A percentile compares a stretch with the other conserved stretches of the same genome.
phyloP scores from a whole-genome alignment of 2,888 invertebrate species.

The Apoda limacodes region DNA sequence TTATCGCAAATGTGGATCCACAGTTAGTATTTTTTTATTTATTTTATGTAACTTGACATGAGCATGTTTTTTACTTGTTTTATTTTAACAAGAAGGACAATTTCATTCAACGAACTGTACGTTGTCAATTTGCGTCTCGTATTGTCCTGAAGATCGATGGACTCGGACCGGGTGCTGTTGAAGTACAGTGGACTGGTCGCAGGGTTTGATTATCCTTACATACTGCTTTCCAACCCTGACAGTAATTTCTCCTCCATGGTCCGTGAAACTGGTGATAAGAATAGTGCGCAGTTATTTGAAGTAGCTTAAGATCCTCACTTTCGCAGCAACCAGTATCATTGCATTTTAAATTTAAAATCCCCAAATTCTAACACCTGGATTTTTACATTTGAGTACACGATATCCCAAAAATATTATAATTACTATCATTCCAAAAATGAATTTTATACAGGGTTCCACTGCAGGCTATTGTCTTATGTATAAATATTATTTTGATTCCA shows the following conservation, averaged over 20 bases:
- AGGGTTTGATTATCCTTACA: conserved; percentile 76
- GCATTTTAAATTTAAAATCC: conserved; percentile 8
- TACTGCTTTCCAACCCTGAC: conserved; percentile 59
- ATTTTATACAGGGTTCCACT: too few species aligned
- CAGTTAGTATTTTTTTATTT: too few species aligned
- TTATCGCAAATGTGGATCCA: conserved; percentile 91
- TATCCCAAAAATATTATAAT: conserved; percentile 28
- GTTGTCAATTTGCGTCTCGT: conserved; percentile 80
- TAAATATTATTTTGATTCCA: too few species aligned
- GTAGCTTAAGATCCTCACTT: conserved; percentile 59
- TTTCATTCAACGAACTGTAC: conserved; percentile 86
- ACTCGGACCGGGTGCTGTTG: conserved; percentile 83
- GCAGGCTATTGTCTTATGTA: too few species aligned
- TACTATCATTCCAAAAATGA: conserved; percentile 26
- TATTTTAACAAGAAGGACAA: conserved; percentile 71
- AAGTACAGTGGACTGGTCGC: conserved; percentile 70
- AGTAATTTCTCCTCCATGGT: conserved; percentile 70
- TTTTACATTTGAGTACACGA: conserved; percentile 28
- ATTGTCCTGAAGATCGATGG: conserved; percentile 93
- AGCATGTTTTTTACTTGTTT: not conserved
- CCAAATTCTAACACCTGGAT: conserved; percentile 24
- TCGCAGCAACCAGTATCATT: conserved; percentile 38
- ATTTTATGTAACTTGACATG: too few species aligned
- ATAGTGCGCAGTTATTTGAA: conserved; percentile 52
- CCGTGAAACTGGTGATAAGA: conserved; percentile 70